Conservation (phyloP, 2,797 vertebrate genomes). For the Hylomyscus alleni region DNA sequence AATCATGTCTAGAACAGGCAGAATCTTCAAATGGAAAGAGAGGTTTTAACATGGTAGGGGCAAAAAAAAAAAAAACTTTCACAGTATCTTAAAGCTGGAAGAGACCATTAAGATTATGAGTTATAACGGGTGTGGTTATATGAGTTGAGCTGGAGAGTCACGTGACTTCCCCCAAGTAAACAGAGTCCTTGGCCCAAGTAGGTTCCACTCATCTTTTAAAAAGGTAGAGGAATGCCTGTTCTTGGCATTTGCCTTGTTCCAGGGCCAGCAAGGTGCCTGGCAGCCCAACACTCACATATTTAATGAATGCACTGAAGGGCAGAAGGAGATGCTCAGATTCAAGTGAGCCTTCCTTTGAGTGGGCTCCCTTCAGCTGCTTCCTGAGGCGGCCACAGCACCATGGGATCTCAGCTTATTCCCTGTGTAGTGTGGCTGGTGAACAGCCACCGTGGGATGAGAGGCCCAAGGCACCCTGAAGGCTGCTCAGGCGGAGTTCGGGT, state of each 20-base stretch:
- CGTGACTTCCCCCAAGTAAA: background rate
- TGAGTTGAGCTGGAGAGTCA: background rate
- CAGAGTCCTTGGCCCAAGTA: background rate
- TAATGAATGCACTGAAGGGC: background rate
- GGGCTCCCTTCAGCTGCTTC: background rate
- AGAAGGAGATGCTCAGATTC: background rate
- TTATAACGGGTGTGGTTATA: background rate
- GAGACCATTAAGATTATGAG: background rate
- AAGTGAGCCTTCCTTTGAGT: background rate
- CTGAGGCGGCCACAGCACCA: too few relatives aligned
- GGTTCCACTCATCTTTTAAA: background rate
- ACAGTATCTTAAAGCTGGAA: background rate
- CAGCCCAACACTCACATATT: background rate
- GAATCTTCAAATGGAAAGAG: background rate
- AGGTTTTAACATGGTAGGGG: background rate
- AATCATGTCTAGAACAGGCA: background rate
- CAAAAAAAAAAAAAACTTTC: background rate
- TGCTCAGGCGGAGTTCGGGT: rapidly evolving
- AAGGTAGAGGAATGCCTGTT: background rate
- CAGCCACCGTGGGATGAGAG: background rate
- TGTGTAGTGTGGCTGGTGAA: too few relatives aligned
- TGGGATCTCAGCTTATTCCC: background rate
- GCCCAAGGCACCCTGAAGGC: background rate
- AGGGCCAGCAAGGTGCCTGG: background rate
- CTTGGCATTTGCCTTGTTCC: background rate